Conservation (phyloP, 2,888 invertebrate genomes). For the Caradrina clavipalpis region DNA sequence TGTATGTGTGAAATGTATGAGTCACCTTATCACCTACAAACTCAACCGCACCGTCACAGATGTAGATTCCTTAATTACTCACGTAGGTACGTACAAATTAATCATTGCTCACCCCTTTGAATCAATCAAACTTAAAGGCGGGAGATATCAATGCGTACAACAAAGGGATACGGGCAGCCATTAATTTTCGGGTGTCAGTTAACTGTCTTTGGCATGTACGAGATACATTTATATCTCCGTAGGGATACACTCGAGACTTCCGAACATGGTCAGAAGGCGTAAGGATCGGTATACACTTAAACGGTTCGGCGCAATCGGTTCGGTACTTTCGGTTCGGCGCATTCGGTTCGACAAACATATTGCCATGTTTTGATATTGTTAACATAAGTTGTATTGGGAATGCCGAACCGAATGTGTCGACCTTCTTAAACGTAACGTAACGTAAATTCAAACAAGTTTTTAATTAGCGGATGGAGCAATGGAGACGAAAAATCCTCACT, state of each 20-base stretch:
- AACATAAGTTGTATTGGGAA: too few relatives aligned
- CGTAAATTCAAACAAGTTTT: too few relatives aligned
- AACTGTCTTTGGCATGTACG: neutral
- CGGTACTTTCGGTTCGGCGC: neutral
- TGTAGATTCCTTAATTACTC: slow-evolving; percentile 17
- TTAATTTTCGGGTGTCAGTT: slow-evolving; percentile 9
- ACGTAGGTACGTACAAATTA: slow-evolving; percentile 12
- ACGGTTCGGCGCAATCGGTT: neutral
- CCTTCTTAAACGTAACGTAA: too few relatives aligned
- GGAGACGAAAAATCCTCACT: too few relatives aligned
- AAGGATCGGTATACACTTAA: neutral
- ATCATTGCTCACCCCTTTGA: slow-evolving; percentile 12
- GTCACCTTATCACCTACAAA: neutral
- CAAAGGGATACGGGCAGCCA: slow-evolving; percentile 4
- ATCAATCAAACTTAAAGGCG: slow-evolving; percentile 19
- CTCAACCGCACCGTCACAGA: neutral
- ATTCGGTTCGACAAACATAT: too few relatives aligned
- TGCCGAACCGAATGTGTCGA: too few relatives aligned
- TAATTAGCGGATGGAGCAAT: too few relatives aligned
- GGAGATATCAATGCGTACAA: slow-evolving; percentile 32
- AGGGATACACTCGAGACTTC: neutral
- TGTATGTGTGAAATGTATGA: neutral
- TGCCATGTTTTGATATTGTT: too few relatives aligned
- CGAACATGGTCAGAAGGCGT: neutral
- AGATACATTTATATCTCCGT: slow-evolving; percentile 7